phyloP scores from a whole-genome alignment of 2,797 vertebrate genomes.

The Antrozous pallidus region DNA sequence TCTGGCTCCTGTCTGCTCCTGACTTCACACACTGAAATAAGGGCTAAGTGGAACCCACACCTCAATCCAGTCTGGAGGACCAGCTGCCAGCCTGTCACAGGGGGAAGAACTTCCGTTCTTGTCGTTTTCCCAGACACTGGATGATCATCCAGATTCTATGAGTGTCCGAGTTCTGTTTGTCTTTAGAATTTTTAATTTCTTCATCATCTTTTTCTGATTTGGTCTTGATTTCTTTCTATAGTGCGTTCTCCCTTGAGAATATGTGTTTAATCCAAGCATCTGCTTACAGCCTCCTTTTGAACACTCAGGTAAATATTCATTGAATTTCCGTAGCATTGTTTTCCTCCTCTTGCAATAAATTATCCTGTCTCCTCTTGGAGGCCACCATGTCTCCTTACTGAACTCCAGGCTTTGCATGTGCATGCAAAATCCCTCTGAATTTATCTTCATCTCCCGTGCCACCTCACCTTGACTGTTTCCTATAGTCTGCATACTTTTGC shows the following conservation, averaged over 20 bases:
- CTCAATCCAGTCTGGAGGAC: neutral
- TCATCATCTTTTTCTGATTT: slow-evolving; percentile 50
- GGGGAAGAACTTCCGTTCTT: neutral
- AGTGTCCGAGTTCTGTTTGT: neutral
- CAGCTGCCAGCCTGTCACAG: rapidly evolving
- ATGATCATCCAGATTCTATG: slow-evolving; percentile 10
- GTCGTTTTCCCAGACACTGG: neutral
- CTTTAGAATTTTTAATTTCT: slow-evolving; percentile 62
- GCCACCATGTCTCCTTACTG: slow-evolving; percentile 64
- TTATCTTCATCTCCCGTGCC: slow-evolving; percentile 71
- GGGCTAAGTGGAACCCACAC: rapidly evolving
- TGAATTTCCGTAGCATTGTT: slow-evolving; percentile 74
- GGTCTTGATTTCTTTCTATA: slow-evolving; percentile 63
- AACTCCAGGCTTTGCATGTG: slow-evolving; percentile 52
- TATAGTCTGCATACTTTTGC: slow-evolving; percentile 31
- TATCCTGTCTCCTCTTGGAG: slow-evolving; percentile 73
- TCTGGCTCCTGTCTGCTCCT: neutral
- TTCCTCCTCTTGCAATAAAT: slow-evolving; percentile 79
- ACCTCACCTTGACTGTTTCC: slow-evolving; percentile 70
- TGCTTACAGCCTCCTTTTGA: slow-evolving; percentile 75
- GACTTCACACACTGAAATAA: neutral
- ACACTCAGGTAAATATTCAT: slow-evolving; percentile 75
- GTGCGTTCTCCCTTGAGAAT: slow-evolving; percentile 46
- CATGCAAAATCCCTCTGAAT: slow-evolving; percentile 66
- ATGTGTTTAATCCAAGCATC: slow-evolving; percentile 60